Evolutionary conservation across 2,113 vertebrate genomes (phyloP).

Genomic region (Seriola aureovittata): DNA sequence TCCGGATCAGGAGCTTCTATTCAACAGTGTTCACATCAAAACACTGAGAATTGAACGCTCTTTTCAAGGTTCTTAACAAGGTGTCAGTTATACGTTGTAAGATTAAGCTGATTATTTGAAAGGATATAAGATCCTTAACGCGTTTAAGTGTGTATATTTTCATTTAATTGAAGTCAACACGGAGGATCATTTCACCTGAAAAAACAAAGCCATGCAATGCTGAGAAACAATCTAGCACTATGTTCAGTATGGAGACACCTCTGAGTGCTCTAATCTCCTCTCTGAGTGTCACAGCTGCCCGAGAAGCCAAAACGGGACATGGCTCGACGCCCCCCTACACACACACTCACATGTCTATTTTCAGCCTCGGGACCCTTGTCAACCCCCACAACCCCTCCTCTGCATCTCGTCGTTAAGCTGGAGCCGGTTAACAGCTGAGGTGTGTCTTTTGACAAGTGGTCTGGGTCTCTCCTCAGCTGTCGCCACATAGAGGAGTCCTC

Average conservation of each 20-base stretch:
- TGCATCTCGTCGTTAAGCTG: conserved; percentile 61
- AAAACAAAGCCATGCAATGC: conserved; percentile 6
- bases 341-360: conserved; percentile 75
- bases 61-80: background rate
- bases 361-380: conserved; percentile 66
- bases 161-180: background rate
- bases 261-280: conserved; percentile 59
- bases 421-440: conserved; percentile 78
- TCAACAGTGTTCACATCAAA: too few relatives aligned
- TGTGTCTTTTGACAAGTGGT: conserved; percentile 74
- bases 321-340: background rate
- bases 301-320: conserved; percentile 71
- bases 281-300: conserved; percentile 54
- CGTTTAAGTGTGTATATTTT: conserved; percentile 2
- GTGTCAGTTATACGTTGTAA: background rate
- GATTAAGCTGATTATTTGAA: background rate
- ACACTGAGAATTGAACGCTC: background rate
- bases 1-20: background rate
- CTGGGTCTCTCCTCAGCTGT: conserved; percentile 77
- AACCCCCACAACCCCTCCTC: conserved; percentile 23
- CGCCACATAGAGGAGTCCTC: conserved; percentile 61
- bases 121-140: background rate
- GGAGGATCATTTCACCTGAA: background rate
- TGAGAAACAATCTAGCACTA: conserved; percentile 43
- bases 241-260: conserved; percentile 44